phyloP scores from a whole-genome alignment of 2,888 invertebrate genomes.

The Ramazzottius varieornatus region DNA sequence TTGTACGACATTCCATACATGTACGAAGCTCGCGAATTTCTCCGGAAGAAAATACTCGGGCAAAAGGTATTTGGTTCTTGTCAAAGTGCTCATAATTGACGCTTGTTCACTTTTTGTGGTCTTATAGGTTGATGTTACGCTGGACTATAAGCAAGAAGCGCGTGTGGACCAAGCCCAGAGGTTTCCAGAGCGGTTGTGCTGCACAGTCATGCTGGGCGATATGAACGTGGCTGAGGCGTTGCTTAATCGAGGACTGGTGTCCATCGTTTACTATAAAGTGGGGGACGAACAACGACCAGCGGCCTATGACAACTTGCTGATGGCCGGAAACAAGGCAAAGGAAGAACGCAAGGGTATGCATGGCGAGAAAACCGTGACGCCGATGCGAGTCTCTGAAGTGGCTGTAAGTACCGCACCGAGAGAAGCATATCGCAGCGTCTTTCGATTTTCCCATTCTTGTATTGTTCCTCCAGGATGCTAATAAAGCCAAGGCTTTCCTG shows the following conservation, averaged over 20 bases:
- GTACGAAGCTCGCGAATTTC: constrained; percentile 89
- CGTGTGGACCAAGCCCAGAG: constrained; percentile 30
- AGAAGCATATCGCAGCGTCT: not conserved
- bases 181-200: constrained; percentile 80
- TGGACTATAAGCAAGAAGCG: constrained; percentile 88
- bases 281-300: constrained; percentile 87
- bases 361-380: constrained; percentile 38
- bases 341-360: constrained; percentile 58
- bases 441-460: not conserved
- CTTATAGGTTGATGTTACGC: constrained; percentile 40
- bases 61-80: constrained; percentile 43
- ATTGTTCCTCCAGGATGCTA: constrained; percentile 34
- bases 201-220: constrained; percentile 59
- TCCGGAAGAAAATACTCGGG: constrained; percentile 76
- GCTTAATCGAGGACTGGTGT: constrained; percentile 66
- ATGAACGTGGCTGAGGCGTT: constrained; percentile 80
- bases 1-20: constrained; percentile 94
- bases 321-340: constrained; percentile 71
- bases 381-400: constrained; percentile 63
- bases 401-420: constrained; percentile 25
- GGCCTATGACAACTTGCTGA: constrained; percentile 64
- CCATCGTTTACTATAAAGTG: constrained; percentile 69
- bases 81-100: no score
- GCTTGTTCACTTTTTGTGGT: not conserved
- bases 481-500: constrained; percentile 66